These are phyloP conservation scores for Agonopterix heracliana DNA, from an alignment of 2,888 invertebrate genomes.

Conservation along the genomic window DNA sequence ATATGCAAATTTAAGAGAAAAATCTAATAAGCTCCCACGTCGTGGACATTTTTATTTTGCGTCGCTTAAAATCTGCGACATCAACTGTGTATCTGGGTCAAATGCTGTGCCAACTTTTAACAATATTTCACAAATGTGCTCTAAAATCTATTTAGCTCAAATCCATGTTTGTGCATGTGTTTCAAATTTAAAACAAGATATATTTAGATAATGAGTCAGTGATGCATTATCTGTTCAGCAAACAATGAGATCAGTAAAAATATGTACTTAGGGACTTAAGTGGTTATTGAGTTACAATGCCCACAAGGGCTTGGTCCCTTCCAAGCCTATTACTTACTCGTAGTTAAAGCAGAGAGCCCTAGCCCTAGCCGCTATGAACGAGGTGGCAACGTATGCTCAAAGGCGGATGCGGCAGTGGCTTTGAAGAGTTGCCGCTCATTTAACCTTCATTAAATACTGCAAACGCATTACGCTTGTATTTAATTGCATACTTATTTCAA, in stretches of 20 bases:
- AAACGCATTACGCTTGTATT: slow-evolving; percentile 1
- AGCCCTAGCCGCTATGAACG: neutral
- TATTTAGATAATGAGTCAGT: neutral
- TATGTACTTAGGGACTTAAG: slow-evolving; percentile 8
- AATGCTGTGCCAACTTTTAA: slow-evolving; percentile 6
- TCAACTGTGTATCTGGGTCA: slow-evolving; percentile 7
- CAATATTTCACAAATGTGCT: slow-evolving; percentile 3
- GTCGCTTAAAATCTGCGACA: slow-evolving; percentile 1
- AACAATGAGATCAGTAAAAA: slow-evolving; percentile 12
- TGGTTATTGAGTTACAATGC: slow-evolving; percentile 14
- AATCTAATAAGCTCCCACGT: too few relatives aligned
- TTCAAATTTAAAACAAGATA: neutral
- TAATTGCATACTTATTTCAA: slow-evolving; percentile 1
- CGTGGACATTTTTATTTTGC: too few relatives aligned
- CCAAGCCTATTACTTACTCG: neutral
- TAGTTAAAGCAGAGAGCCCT: neutral
- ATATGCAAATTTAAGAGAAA: too few relatives aligned
- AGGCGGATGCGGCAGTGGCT: slow-evolving; percentile 12
- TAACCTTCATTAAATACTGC: slow-evolving; percentile 8
- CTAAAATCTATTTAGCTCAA: neutral
- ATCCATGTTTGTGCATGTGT: neutral
- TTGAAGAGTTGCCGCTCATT: slow-evolving; percentile 5
- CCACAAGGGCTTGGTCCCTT: slow-evolving; percentile 8
- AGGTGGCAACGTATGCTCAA: slow-evolving; percentile 6
- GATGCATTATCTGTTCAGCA: neutral